These are phyloP conservation scores for Steinernema feltiae DNA, from an alignment of 1,140 invertebrate genomes.

Conservation along the genomic window DNA sequence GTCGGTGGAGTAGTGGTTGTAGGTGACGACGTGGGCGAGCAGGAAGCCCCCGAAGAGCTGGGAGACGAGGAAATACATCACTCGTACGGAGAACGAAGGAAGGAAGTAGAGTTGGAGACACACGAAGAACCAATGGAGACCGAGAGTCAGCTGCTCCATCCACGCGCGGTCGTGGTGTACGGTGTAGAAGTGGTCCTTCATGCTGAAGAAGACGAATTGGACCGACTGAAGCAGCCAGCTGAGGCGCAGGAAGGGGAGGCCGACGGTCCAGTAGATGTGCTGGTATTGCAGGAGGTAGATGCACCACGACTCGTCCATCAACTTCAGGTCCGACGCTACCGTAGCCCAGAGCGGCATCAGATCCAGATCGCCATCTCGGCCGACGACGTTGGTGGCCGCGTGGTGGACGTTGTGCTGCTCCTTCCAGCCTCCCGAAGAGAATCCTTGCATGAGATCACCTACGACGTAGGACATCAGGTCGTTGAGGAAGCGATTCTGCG, in stretches of 20 bases:
- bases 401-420: constrained; percentile 58
- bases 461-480: constrained; percentile 46
- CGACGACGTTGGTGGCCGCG: constrained; percentile 56
- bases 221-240: constrained; percentile 56
- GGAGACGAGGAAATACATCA: constrained; percentile 48
- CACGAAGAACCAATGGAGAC: constrained; percentile 50
- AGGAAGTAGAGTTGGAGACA: constrained; percentile 47
- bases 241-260: constrained; percentile 50
- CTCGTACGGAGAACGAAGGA: constrained; percentile 38
- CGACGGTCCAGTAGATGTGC: constrained; percentile 54
- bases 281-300: constrained; percentile 51
- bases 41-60: constrained; percentile 52
- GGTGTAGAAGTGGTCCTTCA: constrained; percentile 48
- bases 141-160: constrained; percentile 44
- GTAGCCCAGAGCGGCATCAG: constrained; percentile 55
- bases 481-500: constrained; percentile 36
- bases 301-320: constrained; percentile 32
- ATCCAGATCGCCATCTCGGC: constrained; percentile 54
- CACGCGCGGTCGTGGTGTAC: constrained; percentile 37
- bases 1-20: constrained; percentile 56
- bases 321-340: constrained; percentile 51
- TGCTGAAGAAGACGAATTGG: constrained; percentile 45
- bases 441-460: constrained; percentile 54
- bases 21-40: constrained; percentile 55
- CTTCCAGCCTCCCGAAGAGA: constrained; percentile 57